phyloP scores from a whole-genome alignment of 2,888 invertebrate genomes.

The Pammene fasciana region DNA sequence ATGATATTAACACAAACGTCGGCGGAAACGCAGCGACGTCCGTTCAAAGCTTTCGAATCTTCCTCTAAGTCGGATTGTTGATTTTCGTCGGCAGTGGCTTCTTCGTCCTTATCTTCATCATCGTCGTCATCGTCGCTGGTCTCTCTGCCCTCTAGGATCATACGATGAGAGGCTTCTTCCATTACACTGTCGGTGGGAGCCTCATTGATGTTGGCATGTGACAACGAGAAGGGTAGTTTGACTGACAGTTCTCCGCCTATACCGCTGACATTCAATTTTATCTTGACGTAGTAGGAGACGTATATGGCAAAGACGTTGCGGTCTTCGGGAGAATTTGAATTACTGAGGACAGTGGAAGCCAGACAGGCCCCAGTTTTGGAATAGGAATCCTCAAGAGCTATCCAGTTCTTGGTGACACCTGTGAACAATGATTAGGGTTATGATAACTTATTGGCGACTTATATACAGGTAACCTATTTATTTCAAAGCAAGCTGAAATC shows the following conservation, averaged over 20 bases:
- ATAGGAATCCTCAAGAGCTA: constrained; percentile 93
- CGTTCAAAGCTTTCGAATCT: constrained; percentile 65
- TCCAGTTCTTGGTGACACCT: constrained; percentile 95
- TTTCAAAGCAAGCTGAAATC: too few species aligned
- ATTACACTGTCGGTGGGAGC: constrained; percentile 83
- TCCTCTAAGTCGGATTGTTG: constrained; percentile 58
- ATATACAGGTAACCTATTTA: too few species aligned
- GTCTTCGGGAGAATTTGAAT: constrained; percentile 85
- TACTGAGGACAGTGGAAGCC: constrained; percentile 83
- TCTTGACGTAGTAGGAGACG: constrained; percentile 95
- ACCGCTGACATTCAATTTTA: constrained; percentile 90
- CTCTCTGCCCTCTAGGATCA: constrained; percentile 77
- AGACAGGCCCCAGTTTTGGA: constrained; percentile 87
- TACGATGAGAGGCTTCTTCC: constrained; percentile 76
- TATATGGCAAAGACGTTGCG: constrained; percentile 95
- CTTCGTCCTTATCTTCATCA: constrained; percentile 68
- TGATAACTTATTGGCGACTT: neutral
- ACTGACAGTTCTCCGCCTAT: constrained; percentile 92
- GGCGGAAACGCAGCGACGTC: constrained; percentile 65
- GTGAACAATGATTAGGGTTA: constrained; percentile 51
- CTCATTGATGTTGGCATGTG: constrained; percentile 87
- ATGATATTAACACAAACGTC: constrained; percentile 74
- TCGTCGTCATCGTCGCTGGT: constrained; percentile 75
- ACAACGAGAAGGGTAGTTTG: constrained; percentile 91
- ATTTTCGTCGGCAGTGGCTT: constrained; percentile 56